Evolutionary conservation across 2,113 vertebrate genomes (phyloP), one percentile per base, ranked within the genome.

Genomic region (Athene noctua): DNA sequence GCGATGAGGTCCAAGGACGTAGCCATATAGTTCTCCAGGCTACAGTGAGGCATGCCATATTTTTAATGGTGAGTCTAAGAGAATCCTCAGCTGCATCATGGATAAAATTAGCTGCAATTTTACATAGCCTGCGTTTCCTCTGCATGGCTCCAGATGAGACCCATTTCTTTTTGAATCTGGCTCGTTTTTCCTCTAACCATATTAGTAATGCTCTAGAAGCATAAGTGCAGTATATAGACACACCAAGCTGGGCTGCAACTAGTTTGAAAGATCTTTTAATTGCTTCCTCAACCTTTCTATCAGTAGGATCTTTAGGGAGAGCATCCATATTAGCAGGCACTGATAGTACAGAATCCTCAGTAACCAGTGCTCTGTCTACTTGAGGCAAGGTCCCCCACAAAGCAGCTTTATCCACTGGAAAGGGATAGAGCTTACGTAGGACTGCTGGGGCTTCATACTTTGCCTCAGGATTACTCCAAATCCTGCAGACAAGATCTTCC

Each of bases 11-110:
- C 94, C 94, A 96, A 73, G 91, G 87, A 63, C 86, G 81, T 34
- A 97, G 75, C 94, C 94, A 94, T 10, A 96, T 15, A 80, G 94
- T 88, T 87, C 94, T 96, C 94, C 96, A 88, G 80, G 96, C 96
- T 49, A 96, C 84, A 62, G 80, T 88, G 68, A 97, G 96, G 54
- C 93, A 96, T 15, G 95, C 96, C 38, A 82, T 74, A 17, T 34
- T 97, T 96, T 97, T 96, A 88, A 96, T 2, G 8, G 96, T 95
- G 87, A 97, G 96, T 62, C 72, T 90, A 14, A 97, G 95, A 92
- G 89, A 94, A 88, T 97, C 95, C 84, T 97, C 94, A 87, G 96
- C 96, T 96, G 97, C 95, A 90, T 97, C 94, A 15, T 94, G 92
- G 74, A 97, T 97, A 90, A 97, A 97, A 95, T 93, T 46, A 90